Base-by-base conservation (phyloP, 2,888 invertebrate species). In the Synergus umbraculus region DNA sequence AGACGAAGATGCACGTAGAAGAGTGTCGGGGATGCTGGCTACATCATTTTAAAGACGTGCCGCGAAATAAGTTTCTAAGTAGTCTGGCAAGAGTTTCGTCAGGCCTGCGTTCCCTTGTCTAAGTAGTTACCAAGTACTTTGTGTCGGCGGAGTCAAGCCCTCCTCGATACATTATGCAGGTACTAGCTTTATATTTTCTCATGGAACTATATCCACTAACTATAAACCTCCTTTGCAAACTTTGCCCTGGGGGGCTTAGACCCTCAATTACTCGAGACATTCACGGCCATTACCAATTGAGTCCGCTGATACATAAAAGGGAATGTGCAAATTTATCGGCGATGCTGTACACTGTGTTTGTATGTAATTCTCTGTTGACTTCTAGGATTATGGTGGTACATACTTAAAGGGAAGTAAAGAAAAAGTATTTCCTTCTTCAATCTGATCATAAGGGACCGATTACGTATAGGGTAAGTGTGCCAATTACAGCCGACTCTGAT, bases 1-100 rank as follows among this genome's bases (percentile, higher is more conserved):
- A 41, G 77, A 77, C 77, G 76, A 81, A 49, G 63, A 78, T 79
- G 82, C 77, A 76, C 69, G 77, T 77, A 78, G 78, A 82, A 80
- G 77, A 79, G 83, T 80, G 9, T 83, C 81, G 81, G 81, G 81
- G 83, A 84, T 65, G 83, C 83, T 83, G 83, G 86, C 86, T 90
- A 89, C 89, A 90, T 90, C 88, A 89, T 90, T 90, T 90, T 89
- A 87, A 90, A 90, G 89, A 90, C 90, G 88, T 88, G 88, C 87
- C 87, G 85, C 88, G 87, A 90, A 89, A 90, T 89, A 90, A 90
- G 89, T 90, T 90, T 90, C 86, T 90, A 90, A 90, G 90, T 90
- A 90, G 90, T 89, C 87, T 87, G 84, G 86, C 85, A 87, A 86
- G 88, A 90, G 88, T 90, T 89, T 89, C 86, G 87, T 88, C 90